Evolutionary conservation across 2,113 vertebrate genomes (phyloP).

Genomic region (Peromyscus maniculatus): DNA sequence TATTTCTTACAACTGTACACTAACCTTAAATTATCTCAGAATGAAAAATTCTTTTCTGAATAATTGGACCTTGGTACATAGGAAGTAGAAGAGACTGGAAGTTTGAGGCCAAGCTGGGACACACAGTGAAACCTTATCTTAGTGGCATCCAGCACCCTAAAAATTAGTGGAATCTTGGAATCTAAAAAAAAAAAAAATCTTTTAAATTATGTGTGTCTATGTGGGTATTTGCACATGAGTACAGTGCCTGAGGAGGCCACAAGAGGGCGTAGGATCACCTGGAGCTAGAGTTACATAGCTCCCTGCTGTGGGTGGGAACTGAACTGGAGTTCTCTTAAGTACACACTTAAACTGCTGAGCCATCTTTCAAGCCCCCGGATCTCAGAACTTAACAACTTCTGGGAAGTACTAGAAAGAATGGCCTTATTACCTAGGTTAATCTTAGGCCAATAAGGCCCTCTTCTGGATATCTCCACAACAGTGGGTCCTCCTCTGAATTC

Average conservation of each 20-base stretch:
- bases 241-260: background rate
- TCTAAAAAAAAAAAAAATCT: background rate
- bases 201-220: background rate
- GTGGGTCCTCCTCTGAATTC: background rate
- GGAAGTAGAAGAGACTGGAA: background rate
- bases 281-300: background rate
- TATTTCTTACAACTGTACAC: background rate
- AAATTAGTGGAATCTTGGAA: background rate
- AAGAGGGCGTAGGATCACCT: background rate
- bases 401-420: background rate
- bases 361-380: background rate
- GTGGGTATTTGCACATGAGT: background rate
- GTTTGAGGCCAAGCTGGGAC: background rate
- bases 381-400: background rate
- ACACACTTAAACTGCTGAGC: background rate
- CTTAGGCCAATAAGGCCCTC: no score
- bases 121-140: background rate
- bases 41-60: background rate
- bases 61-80: background rate
- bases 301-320: background rate
- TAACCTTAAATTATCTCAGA: conserved; percentile 40
- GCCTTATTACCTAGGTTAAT: background rate
- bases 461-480: background rate
- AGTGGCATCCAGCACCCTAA: background rate
- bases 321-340: background rate